phyloP scores from a whole-genome alignment of 2,113 vertebrate genomes.

The Ploceus nigricollis region DNA sequence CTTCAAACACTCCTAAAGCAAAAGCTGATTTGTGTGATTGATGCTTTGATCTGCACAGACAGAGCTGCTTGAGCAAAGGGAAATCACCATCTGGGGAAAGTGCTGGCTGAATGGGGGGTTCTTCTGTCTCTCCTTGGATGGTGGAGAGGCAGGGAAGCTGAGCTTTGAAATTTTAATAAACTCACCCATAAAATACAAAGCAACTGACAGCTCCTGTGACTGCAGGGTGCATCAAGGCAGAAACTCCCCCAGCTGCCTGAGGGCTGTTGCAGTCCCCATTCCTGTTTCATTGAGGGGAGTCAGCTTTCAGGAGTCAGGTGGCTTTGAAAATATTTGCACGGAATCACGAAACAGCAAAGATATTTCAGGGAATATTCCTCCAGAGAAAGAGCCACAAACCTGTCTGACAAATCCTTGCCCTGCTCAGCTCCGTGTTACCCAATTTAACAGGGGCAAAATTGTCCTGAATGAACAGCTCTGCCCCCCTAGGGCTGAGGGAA shows the following conservation, averaged over 20 bases:
- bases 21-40: not conserved
- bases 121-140: not conserved
- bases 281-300: not conserved
- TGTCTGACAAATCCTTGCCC: not conserved
- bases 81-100: not conserved
- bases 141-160: not conserved
- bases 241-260: not conserved
- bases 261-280: not conserved
- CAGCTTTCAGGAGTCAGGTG: not conserved
- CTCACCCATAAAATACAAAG: not conserved
- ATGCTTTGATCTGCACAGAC: not conserved
- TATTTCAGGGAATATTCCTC: not conserved
- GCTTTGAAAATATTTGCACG: not conserved
- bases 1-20: not conserved
- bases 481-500: not conserved
- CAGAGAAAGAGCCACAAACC: not conserved
- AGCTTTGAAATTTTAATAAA: conserved; percentile 30
- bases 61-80: not conserved
- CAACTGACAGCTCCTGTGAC: not conserved
- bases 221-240: not conserved
- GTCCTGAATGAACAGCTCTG: not conserved
- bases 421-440: not conserved
- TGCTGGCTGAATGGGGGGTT: not conserved
- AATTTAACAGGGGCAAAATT: not conserved
- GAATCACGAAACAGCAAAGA: not conserved